Conservation (phyloP, 2,888 invertebrate species). For the Meiosimyza decipiens region DNA sequence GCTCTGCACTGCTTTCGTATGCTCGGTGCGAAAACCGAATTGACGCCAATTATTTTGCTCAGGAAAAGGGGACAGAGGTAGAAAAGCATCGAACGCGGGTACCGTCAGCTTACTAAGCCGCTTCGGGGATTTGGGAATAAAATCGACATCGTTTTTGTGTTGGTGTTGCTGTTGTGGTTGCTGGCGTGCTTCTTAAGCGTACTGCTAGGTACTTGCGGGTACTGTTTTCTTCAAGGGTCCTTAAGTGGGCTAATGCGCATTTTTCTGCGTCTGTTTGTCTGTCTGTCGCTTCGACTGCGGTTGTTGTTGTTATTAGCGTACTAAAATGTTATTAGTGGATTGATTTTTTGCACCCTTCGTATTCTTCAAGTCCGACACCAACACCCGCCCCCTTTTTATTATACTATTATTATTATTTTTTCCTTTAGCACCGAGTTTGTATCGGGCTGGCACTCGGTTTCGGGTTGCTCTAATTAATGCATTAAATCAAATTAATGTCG, state of each 20-base stretch:
- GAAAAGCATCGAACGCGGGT: conserved; percentile 1
- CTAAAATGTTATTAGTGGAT: conserved; percentile 43
- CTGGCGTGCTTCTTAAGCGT: conserved; percentile 20
- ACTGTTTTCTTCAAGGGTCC: conserved; percentile 29
- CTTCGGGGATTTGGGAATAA: conserved; percentile 67
- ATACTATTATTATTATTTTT: background rate
- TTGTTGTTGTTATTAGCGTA: conserved; percentile 36
- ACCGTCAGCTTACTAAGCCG: conserved; percentile 56
- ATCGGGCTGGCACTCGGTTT: background rate
- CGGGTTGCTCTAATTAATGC: conserved; percentile 61
- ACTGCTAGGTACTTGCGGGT: conserved; percentile 22
- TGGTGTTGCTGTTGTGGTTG: conserved; percentile 20
- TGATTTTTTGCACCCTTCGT: conserved; percentile 42
- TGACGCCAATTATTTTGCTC: conserved; percentile 68
- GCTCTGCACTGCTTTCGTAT: background rate
- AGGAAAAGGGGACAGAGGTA: conserved; percentile 48
- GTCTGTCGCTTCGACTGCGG: conserved; percentile 10
- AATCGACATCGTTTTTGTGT: conserved; percentile 38
- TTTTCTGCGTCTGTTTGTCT: conserved; percentile 42
- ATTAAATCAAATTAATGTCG: conserved; percentile 65
- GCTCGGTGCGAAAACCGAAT: conserved; percentile 68
- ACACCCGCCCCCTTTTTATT: background rate
- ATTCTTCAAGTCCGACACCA: conserved; percentile 21
- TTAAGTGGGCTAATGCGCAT: conserved; percentile 46
- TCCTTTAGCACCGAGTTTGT: no score